A percentile compares a stretch with the other conserved stretches of the same genome.
Evolutionary conservation across 1,140 invertebrate species (phyloP).

Genomic region (Thalassaphorura encarpata): DNA sequence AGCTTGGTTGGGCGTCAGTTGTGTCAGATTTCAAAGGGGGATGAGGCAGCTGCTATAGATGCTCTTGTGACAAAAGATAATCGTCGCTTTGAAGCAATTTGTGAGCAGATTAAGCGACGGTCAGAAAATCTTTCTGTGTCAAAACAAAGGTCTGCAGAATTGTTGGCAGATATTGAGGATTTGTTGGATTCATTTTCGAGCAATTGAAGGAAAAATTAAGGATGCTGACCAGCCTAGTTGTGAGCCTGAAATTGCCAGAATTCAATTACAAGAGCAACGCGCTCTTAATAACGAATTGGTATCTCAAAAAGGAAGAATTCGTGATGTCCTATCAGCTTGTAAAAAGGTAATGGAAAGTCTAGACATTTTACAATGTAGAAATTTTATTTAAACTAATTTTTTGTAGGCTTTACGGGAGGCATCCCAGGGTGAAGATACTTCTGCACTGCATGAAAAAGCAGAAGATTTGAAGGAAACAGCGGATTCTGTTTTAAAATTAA

Average conservation of each 20-base stretch:
- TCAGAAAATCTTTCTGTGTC: slow-evolving; percentile 82
- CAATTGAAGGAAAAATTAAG: slow-evolving; percentile 70
- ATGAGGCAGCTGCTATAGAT: slow-evolving; percentile 87
- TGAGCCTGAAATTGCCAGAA: slow-evolving; percentile 75
- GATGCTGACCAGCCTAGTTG: slow-evolving; percentile 80
- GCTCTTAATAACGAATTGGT: slow-evolving; percentile 90
- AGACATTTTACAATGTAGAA: background rate
- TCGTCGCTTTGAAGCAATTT: slow-evolving; percentile 83
- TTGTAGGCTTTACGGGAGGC: slow-evolving; percentile 62
- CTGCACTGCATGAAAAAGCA: slow-evolving; percentile 75
- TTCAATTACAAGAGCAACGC: slow-evolving; percentile 88
- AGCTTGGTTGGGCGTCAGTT: slow-evolving; percentile 84
- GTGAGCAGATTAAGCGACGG: slow-evolving; percentile 86
- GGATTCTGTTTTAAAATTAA: slow-evolving; percentile 76
- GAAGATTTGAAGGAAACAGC: slow-evolving; percentile 83
- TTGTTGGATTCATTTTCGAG: slow-evolving; percentile 92
- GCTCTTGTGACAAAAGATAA: slow-evolving; percentile 83
- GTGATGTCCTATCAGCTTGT: slow-evolving; percentile 81
- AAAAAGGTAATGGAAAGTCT: slow-evolving; percentile 63
- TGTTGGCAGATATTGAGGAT: slow-evolving; percentile 89
- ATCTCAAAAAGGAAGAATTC: slow-evolving; percentile 77
- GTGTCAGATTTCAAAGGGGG: slow-evolving; percentile 80
- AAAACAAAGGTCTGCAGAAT: slow-evolving; percentile 71
- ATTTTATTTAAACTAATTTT: slow-evolving; percentile 43
- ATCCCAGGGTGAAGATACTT: slow-evolving; percentile 74